phyloP scores from a whole-genome alignment of 2,113 vertebrate genomes.

The Lophochroa leadbeateri region DNA sequence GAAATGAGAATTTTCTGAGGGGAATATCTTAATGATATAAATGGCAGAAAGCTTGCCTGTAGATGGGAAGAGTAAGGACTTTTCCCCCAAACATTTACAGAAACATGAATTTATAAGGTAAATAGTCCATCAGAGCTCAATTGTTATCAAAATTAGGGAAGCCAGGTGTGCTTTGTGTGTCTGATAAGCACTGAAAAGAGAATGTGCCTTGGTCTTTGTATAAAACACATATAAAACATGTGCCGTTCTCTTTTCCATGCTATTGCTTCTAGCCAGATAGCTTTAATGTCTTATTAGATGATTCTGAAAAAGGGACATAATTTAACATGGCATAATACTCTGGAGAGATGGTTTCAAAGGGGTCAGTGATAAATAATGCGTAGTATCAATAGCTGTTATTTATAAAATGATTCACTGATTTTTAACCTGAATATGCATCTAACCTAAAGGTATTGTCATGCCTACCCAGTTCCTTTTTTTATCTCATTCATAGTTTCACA shows the following conservation, averaged over 20 bases:
- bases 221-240: background rate
- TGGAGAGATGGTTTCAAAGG: background rate
- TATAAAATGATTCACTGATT: background rate
- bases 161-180: background rate
- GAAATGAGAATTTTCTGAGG: background rate
- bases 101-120: background rate
- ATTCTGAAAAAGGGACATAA: background rate
- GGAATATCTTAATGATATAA: background rate
- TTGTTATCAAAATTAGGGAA: background rate
- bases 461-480: background rate
- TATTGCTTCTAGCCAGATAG: background rate
- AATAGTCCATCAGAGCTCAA: background rate
- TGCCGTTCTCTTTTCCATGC: background rate
- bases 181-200: background rate
- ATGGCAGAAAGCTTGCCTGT: background rate
- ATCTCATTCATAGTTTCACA: background rate
- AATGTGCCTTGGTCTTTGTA: background rate
- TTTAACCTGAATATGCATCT: background rate
- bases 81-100: background rate
- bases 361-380: background rate
- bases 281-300: slow-evolving; percentile 2
- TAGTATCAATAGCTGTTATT: background rate
- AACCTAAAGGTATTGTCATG: background rate
- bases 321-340: background rate
- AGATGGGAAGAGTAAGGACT: background rate